Evolutionary conservation across 35 echinoderm and acorn worm genomes (phyloP), one percentile per base, ranked within the genome.

Genomic region (Strongylocentrotus purpuratus): DNA sequence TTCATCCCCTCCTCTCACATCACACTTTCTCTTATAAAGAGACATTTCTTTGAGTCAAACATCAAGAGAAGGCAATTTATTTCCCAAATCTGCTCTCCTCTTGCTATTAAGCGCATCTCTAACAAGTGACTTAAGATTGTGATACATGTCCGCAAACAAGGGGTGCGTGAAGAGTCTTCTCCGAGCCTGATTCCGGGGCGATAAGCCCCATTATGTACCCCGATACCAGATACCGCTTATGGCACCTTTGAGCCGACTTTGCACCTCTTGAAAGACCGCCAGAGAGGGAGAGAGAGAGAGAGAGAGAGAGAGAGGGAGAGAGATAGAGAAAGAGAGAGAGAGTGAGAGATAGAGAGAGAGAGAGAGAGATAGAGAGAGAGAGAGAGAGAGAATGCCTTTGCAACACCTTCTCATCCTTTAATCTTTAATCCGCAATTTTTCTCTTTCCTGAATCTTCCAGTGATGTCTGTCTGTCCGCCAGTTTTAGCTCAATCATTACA

Each of bases 41-140:
- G 65, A 78, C 65, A 78, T 78, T n/a, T 78, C 65, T 78, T n/a
- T n/a, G 0, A 1, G 20, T 22, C 3, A n/a, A 20, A 25, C 22
- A 22, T 22, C 20, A 7, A 78, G 22, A n/a, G 65, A 8, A 17
- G 65, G 65, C 65, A 78, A 78, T 78, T 78, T 78, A 78, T 78
- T 78, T 78, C 65, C 65, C 20, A 78, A 78, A 78, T 78, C 65
- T 8, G 20, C 22, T n/a, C n/a, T n/a, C 65, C 65, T 28, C 25
- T n/a, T 78, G 65, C 65, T 78, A 78, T 78, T 78, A 78, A 78
- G 65, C 25, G 65, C 65, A 78, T 78, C 65, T 78, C 65, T 78
- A 78, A 78, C 65, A 78, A 78, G 65, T 78, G 22, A 78, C 65
- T 78, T 78, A 78, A 78, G 65, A 78, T 78, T 78, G 65, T 78